These are phyloP conservation scores for Thymelicus lineola DNA, from an alignment of 2,888 invertebrate genomes.

Conservation along the genomic window DNA sequence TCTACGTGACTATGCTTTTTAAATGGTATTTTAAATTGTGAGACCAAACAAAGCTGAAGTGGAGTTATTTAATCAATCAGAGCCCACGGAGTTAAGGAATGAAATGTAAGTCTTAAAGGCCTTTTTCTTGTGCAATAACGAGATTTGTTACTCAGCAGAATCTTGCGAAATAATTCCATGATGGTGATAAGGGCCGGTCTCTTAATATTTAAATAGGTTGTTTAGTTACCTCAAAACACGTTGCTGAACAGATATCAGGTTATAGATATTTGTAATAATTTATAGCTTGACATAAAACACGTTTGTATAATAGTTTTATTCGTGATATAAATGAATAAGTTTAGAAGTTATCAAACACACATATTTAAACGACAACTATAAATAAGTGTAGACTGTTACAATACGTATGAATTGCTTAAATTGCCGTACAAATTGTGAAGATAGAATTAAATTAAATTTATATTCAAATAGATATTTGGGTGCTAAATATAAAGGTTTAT, in stretches of 20 bases:
- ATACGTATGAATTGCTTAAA: no score
- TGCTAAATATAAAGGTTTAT: no score
- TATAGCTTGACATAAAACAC: no score
- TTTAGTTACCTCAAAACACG: constrained; percentile 21
- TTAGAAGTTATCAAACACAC: no score
- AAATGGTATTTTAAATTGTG: constrained; percentile 1
- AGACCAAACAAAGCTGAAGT: constrained; percentile 11
- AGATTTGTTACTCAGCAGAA: constrained; percentile 40
- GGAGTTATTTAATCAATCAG: constrained; percentile 40
- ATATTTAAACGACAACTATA: no score
- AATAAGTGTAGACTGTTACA: no score
- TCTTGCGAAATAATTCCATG: constrained; percentile 36
- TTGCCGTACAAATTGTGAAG: no score
- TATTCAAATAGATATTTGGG: no score
- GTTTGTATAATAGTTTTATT: no score
- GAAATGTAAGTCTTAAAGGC: constrained; percentile 35
- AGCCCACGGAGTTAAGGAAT: constrained; percentile 15
- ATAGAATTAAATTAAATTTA: no score
- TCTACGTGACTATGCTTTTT: background rate
- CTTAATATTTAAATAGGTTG: constrained; percentile 11
- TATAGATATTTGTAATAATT: background rate
- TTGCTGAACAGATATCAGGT: constrained; percentile 1
- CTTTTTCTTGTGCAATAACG: constrained; percentile 38
- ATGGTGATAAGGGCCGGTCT: constrained; percentile 17
- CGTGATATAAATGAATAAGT: no score